phyloP scores from a whole-genome alignment of 2,113 vertebrate species.

The Nycticorax nycticorax region DNA sequence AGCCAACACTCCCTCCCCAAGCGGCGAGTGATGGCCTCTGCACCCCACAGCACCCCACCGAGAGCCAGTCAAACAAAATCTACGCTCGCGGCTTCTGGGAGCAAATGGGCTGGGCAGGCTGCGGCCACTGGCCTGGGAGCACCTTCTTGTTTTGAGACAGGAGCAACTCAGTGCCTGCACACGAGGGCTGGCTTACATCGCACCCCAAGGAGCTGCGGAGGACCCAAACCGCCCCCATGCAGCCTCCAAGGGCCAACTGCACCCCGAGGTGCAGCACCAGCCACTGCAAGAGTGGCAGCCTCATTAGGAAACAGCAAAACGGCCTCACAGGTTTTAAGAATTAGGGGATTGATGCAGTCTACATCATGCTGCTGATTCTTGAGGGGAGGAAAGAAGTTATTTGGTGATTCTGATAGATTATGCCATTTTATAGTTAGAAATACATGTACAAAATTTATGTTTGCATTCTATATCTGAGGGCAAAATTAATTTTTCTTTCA shows the following conservation, averaged over 20 bases:
- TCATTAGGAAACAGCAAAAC: not conserved
- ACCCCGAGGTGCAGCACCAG: not conserved
- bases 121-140: not conserved
- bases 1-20: not conserved
- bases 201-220: not conserved
- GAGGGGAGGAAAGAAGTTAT: not conserved
- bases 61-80: not conserved
- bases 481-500: conserved; percentile 9
- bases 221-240: rapidly evolving
- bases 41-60: not conserved
- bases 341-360: not conserved
- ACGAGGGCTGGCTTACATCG: not conserved
- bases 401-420: not conserved
- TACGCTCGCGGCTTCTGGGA: not conserved
- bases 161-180: too few relatives aligned
- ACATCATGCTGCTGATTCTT: not conserved
- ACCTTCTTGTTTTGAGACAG: not conserved
- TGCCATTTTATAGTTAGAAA: not conserved
- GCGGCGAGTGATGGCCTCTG: not conserved
- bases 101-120: too few relatives aligned
- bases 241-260: not conserved
- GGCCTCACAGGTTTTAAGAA: not conserved
- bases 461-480: not conserved
- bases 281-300: not conserved
- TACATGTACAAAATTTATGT: not conserved